Percentiles rank a stretch among this genome's conserved stretches.
phyloP scores from a whole-genome alignment of 2,113 vertebrate genomes.

The Prunella himalayana region DNA sequence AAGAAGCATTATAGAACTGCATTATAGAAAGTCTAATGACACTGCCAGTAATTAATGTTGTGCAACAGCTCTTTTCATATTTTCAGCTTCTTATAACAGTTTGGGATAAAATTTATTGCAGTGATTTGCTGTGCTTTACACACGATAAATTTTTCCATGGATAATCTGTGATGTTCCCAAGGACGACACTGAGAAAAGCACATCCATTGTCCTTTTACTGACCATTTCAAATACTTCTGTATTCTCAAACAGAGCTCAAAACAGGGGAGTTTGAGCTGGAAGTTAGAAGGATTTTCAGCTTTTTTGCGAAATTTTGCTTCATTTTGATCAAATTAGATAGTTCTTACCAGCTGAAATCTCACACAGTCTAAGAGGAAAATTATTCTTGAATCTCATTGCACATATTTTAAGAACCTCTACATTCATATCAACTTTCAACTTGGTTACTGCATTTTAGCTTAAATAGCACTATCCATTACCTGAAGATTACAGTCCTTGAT shows the following conservation, averaged over 20 bases:
- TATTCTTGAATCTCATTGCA: neutral
- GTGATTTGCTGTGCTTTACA: neutral
- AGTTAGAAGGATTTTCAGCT: neutral
- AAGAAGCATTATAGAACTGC: neutral
- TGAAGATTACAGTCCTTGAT: neutral
- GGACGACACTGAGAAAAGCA: neutral
- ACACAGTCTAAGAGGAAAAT: neutral
- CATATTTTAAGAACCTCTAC: neutral
- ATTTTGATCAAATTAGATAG: neutral
- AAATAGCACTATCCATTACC: neutral
- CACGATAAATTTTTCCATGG: neutral
- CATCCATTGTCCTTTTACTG: neutral
- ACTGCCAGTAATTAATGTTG: neutral
- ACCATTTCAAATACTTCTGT: neutral
- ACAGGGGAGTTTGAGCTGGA: neutral
- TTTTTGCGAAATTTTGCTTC: neutral
- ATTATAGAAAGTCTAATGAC: neutral
- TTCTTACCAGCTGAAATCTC: neutral
- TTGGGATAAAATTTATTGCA: neutral
- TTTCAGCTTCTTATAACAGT: neutral
- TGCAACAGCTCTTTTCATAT: neutral
- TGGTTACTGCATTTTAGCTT: neutral
- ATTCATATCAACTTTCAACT: neutral
- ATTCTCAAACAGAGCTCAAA: neutral
- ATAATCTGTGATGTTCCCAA: neutral